Percentiles rank a stretch among this genome's conserved stretches.
Conservation (phyloP, 2,888 invertebrate species). For the Ptychoptera contaminata region DNA sequence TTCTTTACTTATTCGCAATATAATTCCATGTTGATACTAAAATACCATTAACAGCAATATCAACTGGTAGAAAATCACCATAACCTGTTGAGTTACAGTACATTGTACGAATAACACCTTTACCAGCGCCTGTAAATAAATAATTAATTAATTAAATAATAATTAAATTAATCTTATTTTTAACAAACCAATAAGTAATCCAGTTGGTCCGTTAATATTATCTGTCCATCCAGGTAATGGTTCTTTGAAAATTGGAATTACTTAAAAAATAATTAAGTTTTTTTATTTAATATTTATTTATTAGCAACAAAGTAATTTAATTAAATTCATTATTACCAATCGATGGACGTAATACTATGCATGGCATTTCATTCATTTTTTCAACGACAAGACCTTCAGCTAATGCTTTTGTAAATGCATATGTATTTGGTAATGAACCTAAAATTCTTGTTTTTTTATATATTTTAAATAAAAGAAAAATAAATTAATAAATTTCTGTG, state of each 20-base stretch:
- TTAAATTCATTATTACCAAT: constrained; percentile 33
- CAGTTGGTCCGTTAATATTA: constrained; percentile 85
- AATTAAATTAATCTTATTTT: not conserved
- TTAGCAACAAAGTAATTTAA: too few species aligned
- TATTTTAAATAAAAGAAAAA: too few species aligned
- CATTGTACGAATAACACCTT: constrained; percentile 81
- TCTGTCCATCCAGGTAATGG: constrained; percentile 85
- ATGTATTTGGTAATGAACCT: constrained; percentile 74
- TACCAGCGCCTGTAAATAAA: constrained; percentile 46
- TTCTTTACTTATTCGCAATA: constrained; percentile 34
- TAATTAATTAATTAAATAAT: not conserved
- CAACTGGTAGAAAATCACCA: constrained; percentile 68
- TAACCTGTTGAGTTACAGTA: constrained; percentile 62
- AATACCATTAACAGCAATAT: constrained; percentile 64
- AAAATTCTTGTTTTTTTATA: constrained; percentile 37
- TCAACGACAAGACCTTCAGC: constrained; percentile 73
- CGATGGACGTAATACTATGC: constrained; percentile 70
- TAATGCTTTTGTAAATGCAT: constrained; percentile 85
- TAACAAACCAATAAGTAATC: constrained; percentile 45
- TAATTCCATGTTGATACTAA: constrained; percentile 52
- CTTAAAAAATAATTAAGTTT: too few species aligned
- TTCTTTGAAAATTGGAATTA: constrained; percentile 75
- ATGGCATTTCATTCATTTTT: constrained; percentile 58
- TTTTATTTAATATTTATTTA: too few species aligned
- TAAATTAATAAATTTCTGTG: too few species aligned